Base-by-base conservation (phyloP, 35 echinoderm and acorn worm species). In the Acanthaster planci region DNA sequence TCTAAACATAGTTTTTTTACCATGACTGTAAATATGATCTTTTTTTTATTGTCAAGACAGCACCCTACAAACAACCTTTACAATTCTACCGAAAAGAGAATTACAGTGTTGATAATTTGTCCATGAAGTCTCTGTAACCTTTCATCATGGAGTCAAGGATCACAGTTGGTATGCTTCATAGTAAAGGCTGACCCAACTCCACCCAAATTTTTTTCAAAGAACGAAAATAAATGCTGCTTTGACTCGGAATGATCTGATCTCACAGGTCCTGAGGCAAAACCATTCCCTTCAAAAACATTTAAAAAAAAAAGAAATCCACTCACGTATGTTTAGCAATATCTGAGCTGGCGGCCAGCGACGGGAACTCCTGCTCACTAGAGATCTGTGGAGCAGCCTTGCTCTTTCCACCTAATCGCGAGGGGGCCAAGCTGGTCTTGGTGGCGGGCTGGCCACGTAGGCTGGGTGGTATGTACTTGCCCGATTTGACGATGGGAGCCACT, bases 271-370 rank as follows among this genome's bases (percentile, higher is more conserved):
- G n/a, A n/a, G n/a, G n/a, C n/a, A n/a, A n/a, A n/a, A n/a, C n/a
- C n/a, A n/a, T n/a, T n/a, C n/a, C n/a, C n/a, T n/a, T n/a, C n/a
- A n/a, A n/a, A n/a, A n/a, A n/a, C n/a, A n/a, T n/a, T n/a, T n/a
- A n/a, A n/a, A n/a, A n/a, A n/a, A n/a, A n/a, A 47, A 47, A 47
- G 12, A 47, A 6, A 47, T 47, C 42, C 4, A 32, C 84, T 84
- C 78, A 91, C 88, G 84, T 90, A 47, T 87, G 81, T 78, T 95
- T 95, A 51, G 88, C 80, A 40, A 95, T 82, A 84, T 95, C 93
- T n/a, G 93, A 90, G 90, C 93, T 95, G 51, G 93, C 93, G 60
- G 93, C 93, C 80, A 95, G 57, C 26, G 84, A 90, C 22, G 93
- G 93, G 81, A 95, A 95, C 68, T 95, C 93, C 67, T 87, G 84